Base-by-base conservation (phyloP, 2,888 invertebrate genomes). In the Tinea semifulvella region DNA sequence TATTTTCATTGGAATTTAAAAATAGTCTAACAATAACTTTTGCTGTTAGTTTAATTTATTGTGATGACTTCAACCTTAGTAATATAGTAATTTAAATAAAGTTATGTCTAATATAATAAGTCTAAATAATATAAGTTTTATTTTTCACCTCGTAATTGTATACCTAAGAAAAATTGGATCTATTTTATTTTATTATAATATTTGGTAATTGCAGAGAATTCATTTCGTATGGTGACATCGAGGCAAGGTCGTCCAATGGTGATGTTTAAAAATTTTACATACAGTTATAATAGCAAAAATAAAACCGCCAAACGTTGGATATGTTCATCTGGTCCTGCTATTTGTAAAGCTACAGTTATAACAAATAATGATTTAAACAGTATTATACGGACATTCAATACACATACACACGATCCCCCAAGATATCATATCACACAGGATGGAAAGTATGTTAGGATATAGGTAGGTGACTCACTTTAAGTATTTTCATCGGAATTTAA, bases 181-280 rank as follows among this genome's bases (percentile, higher is more conserved):
- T n/a, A n/a, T n/a, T n/a, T n/a, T n/a, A n/a, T n/a, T n/a, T n/a
- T n/a, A n/a, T n/a, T n/a, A n/a, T n/a, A n/a, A n/a, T n/a, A n/a
- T n/a, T n/a, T n/a, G n/a, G n/a, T n/a, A n/a, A n/a, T 22, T 22
- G 8, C 22, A 31, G 7, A 13, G 11, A 14, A 7, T 13, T 31
- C 22, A 22, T 20, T 40, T 10, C 3, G 22, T 3, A 22, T 40
- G 22, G 7, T 40, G 4, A 22, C 10, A 11, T 40, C 40, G 4
- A 19, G 22, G 14, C 2, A 22, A 40, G 40, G 40, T 3, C n/a
- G 40, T 3, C 11, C 4, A 2, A n/a, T 40, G 22, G 5, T 40
- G 22, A 4, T 40, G 40, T 40, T 22, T 22, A 3, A 22, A 19
- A 22, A 22, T 11, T 40, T 13, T 22, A 40, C 40, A 18, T 40